Evolutionary conservation across 2,113 vertebrate species (phyloP).

Genomic region (Pipa parva): DNA sequence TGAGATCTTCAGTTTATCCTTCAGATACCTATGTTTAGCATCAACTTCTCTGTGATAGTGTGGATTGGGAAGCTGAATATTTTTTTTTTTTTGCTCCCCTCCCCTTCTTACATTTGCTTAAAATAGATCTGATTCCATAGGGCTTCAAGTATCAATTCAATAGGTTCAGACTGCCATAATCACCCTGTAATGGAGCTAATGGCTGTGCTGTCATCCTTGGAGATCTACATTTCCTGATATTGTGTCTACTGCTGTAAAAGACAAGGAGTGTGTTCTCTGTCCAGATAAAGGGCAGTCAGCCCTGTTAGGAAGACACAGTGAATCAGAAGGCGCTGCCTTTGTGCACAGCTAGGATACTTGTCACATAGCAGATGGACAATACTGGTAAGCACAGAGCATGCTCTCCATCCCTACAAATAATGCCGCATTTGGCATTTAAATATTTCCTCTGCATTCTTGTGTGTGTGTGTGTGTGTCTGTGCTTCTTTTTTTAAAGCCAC

Average conservation of each 20-base stretch:
- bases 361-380: conserved; percentile 64
- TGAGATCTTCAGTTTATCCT: conserved; percentile 16
- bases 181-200: conserved; percentile 78
- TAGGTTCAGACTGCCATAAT: conserved; percentile 70
- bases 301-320: conserved; percentile 49
- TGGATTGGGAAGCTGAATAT: conserved; percentile 40
- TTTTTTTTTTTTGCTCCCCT: conserved; percentile 20
- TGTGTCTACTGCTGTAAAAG: conserved; percentile 71
- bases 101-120: conserved; percentile 42
- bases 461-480: too few species aligned
- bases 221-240: conserved; percentile 76
- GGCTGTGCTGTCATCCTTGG: conserved; percentile 78
- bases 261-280: conserved; percentile 64
- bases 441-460: too few species aligned
- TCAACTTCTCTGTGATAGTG: conserved; percentile 26
- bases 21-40: conserved; percentile 40
- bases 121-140: conserved; percentile 60
- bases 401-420: too few species aligned
- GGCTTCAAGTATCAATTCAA: conserved; percentile 66
- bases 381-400: conserved; percentile 58
- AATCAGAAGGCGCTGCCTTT: conserved; percentile 47
- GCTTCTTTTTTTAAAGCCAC: too few species aligned
- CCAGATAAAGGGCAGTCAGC: conserved; percentile 60
- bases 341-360: conserved; percentile 50
- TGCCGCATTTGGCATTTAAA: too few species aligned